Percentiles rank a stretch among this genome's conserved stretches.
Conservation (phyloP, 1,140 invertebrate species). For the Philaenus spumarius region DNA sequence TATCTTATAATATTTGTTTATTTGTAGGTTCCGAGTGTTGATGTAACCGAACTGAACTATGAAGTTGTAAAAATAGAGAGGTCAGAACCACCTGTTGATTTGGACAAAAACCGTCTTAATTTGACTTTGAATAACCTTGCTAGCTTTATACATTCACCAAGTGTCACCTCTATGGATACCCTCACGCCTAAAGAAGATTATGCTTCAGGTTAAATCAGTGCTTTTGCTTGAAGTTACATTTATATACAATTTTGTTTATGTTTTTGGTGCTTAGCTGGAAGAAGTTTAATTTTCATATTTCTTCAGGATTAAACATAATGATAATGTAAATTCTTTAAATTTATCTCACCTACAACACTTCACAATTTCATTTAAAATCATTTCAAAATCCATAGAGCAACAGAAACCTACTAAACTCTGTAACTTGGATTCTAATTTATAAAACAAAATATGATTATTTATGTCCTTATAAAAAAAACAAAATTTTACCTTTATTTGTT, state of each 20-base stretch:
- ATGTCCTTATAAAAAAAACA: too few relatives aligned
- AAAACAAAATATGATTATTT: too few relatives aligned
- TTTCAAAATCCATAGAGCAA: too few relatives aligned
- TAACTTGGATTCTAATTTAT: too few relatives aligned
- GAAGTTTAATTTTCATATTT: too few relatives aligned
- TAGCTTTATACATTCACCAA: constrained; percentile 63
- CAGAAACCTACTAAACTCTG: too few relatives aligned
- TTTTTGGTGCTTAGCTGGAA: too few relatives aligned
- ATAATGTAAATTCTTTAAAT: too few relatives aligned
- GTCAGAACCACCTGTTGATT: constrained; percentile 74
- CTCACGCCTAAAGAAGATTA: constrained; percentile 63
- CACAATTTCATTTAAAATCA: too few relatives aligned
- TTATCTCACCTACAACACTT: too few relatives aligned
- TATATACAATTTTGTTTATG: not conserved
- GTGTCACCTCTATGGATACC: constrained; percentile 64
- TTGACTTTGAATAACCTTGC: constrained; percentile 59
- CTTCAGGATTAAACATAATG: too few relatives aligned
- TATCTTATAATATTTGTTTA: not conserved
- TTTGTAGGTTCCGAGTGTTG: constrained; percentile 42
- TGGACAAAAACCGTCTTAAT: constrained; percentile 68
- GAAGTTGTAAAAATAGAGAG: constrained; percentile 78
- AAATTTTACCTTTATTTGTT: too few relatives aligned
- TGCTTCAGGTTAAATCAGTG: not conserved
- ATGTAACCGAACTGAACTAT: constrained; percentile 56
- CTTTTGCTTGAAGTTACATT: constrained; percentile 5